Percentiles rank a stretch among this genome's conserved stretches.
Conservation (phyloP, 2,113 vertebrate species). For the Alexandromys fortis region DNA sequence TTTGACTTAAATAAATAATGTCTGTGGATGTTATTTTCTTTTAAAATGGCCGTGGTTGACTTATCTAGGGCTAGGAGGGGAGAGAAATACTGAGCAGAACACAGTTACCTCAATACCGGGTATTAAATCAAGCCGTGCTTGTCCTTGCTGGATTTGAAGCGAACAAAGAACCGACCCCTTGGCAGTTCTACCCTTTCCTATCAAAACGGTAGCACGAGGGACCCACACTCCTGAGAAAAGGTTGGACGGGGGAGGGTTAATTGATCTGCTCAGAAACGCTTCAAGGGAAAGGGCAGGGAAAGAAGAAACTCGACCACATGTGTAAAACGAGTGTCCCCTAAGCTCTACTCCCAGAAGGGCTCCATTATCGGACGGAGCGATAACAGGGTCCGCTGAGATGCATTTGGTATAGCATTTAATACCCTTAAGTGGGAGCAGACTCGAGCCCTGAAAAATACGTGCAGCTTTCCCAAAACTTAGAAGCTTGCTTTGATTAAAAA, state of each 20-base stretch:
- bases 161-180: constrained; percentile 30
- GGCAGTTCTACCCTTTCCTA: constrained; percentile 30
- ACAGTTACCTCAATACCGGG: not conserved
- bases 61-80: not conserved
- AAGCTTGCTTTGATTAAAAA: constrained; percentile 38
- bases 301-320: not conserved
- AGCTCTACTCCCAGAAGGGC: constrained; percentile 27
- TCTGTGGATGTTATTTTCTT: not conserved
- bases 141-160: constrained; percentile 52
- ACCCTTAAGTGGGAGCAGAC: constrained; percentile 49
- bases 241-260: constrained; percentile 12
- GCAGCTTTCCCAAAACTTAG: constrained; percentile 54
- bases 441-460: constrained; percentile 41
- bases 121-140: constrained; percentile 42
- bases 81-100: not conserved
- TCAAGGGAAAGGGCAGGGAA: constrained; percentile 52
- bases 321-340: constrained; percentile 53
- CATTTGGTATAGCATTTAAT: constrained; percentile 53
- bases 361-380: not conserved
- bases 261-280: constrained; percentile 47
- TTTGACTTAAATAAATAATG: not conserved
- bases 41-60: not conserved
- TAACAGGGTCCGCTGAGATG: not conserved
- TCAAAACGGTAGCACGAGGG: constrained; percentile 39
- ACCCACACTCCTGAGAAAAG: constrained; percentile 52